Conservation (phyloP, 1,140 invertebrate species). For the Heliothis subflexa region DNA sequence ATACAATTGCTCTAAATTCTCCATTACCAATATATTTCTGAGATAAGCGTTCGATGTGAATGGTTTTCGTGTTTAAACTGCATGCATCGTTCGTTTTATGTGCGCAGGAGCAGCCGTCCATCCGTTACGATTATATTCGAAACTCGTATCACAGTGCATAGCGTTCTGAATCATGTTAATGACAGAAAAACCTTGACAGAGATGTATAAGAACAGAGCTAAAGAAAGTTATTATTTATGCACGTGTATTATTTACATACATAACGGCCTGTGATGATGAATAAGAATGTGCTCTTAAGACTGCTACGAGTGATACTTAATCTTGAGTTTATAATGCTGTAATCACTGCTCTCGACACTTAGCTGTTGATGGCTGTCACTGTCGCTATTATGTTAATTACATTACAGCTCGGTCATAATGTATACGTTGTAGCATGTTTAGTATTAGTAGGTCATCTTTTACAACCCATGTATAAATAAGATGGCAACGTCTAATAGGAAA, state of each 20-base stretch:
- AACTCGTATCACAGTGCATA: conserved; percentile 38
- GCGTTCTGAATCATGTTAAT: conserved; percentile 34
- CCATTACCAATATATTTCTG: conserved; percentile 29
- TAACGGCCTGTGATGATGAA: conserved; percentile 1
- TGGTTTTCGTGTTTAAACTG: conserved; percentile 58
- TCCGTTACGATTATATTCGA: conserved; percentile 48
- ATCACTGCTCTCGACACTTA: conserved; percentile 25
- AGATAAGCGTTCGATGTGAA: conserved; percentile 45
- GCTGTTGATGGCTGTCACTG: conserved; percentile 12
- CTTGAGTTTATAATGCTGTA: conserved; percentile 17
- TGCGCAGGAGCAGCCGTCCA: conserved; percentile 50
- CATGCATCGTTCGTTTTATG: conserved; percentile 60
- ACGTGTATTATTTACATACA: conserved; percentile 5
- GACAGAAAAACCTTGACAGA: conserved; percentile 26
- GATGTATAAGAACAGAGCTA: conserved; percentile 38
- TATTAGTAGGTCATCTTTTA: conserved; percentile 4
- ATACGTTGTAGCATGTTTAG: conserved; percentile 1
- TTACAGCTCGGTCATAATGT: conserved; percentile 1
- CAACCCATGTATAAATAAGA: neutral
- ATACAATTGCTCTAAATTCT: conserved; percentile 33
- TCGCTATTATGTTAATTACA: conserved; percentile 28
- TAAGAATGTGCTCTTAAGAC: conserved; percentile 32
- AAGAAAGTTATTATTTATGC: conserved; percentile 42
- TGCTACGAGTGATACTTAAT: conserved; percentile 10
- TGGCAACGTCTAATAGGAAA: neutral